Evolutionary conservation across 2,797 vertebrate species (phyloP), one percentile per base, ranked within the genome.

Genomic region (Orestias chungarensis): DNA sequence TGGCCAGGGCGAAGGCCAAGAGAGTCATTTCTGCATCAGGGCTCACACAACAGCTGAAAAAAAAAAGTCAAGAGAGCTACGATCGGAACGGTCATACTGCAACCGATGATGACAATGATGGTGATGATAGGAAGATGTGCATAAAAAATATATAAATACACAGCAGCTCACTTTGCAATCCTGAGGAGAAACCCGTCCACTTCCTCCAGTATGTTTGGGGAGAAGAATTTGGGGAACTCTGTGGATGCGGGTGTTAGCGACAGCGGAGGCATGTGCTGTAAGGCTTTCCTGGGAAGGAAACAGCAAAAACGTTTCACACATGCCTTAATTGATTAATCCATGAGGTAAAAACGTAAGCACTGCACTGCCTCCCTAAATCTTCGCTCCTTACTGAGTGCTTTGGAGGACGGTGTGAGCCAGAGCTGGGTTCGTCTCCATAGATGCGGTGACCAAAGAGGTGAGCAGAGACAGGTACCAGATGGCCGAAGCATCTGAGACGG

Each of bases 391-490:
- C 97, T 97, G 96, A 71, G 98, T 99, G 85, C 96, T 98, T 81
- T 97, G 96, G 44, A 99, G 93, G 82, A 99, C 96, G 2, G 96
- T 97, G 83, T 97, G 96, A 73, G 97, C 96, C 33, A 99, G 94
- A 0, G 94, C 94, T 0, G 97, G 96, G 83, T 98, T 99, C 6
- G 96, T 97, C 91, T 99, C 97, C 96, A 99, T 99, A 77, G 98
- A 99, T 4, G 96, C 96, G 0, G 97, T 99, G 85, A 99, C 96
- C 91, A 99, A 90, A 20, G 97, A 99, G 44, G 98, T 99, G 87
- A 99, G 94, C 77, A 99, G 94, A 74, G 97, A 98, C 93, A 98
- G 95, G 91, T 99, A 99, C 97, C 97, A 99, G 92, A 99, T 98
- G 64, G 97, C 97, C 0, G 98, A 99, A 74, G 98, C 97, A 49